A percentile compares a stretch with the other conserved stretches of the same genome.
phyloP scores from a whole-genome alignment of 2,888 invertebrate genomes.

The Polylopha cassiicola region DNA sequence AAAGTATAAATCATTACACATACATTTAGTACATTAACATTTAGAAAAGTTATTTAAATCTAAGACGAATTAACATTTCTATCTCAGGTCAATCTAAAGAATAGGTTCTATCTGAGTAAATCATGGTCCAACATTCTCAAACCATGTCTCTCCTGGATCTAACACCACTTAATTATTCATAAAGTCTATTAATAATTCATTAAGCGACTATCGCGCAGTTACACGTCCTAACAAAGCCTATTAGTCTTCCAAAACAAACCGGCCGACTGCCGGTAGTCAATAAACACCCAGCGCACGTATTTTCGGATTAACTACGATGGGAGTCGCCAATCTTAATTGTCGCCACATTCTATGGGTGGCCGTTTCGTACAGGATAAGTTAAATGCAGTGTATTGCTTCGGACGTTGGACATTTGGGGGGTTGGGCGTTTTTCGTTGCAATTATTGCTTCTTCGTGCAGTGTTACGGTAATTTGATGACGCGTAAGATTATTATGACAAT shows the following conservation, averaged over 20 bases:
- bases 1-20: too few species aligned
- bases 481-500: too few species aligned
- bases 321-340: constrained; percentile 73
- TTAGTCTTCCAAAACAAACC: constrained; percentile 51
- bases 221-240: constrained; percentile 25
- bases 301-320: constrained; percentile 71
- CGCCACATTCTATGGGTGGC: constrained; percentile 54
- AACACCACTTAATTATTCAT: too few species aligned
- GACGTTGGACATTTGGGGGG: constrained; percentile 59
- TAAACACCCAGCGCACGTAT: constrained; percentile 73
- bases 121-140: too few species aligned
- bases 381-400: constrained; percentile 67
- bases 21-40: too few species aligned
- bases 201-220: constrained; percentile 18
- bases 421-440: constrained; percentile 33
- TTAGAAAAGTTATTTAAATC: too few species aligned
- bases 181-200: constrained; percentile 19
- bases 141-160: too few species aligned
- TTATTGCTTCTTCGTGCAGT: too few species aligned
- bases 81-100: too few species aligned
- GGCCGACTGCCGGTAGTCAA: constrained; percentile 54
- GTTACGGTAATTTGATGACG: too few species aligned
- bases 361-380: constrained; percentile 56
- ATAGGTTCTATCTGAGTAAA: too few species aligned
- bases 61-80: too few species aligned